Evolutionary conservation across 2,113 vertebrate genomes (phyloP).

Genomic region (Dasypus novemcinctus): DNA sequence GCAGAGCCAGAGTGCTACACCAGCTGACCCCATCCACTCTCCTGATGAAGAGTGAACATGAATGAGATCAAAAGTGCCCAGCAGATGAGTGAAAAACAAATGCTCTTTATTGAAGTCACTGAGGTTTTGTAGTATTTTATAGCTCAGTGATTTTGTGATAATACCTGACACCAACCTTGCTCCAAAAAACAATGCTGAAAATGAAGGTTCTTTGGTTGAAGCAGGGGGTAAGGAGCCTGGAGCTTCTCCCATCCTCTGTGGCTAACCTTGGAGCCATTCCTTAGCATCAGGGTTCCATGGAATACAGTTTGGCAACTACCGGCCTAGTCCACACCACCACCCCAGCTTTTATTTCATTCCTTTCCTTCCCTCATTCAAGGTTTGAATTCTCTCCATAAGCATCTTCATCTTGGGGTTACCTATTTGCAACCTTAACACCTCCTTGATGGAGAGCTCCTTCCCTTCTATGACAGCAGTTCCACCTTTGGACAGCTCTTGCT

Average conservation of each 20-base stretch:
- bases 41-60: rapidly evolving
- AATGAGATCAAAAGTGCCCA: neutral
- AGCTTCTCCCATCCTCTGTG: neutral
- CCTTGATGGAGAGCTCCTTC: neutral
- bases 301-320: neutral
- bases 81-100: neutral
- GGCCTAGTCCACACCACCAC: neutral
- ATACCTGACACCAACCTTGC: neutral
- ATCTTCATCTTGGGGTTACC: neutral
- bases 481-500: neutral
- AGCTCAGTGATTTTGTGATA: neutral
- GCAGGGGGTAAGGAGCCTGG: neutral
- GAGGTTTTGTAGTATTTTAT: neutral
- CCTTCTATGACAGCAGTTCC: neutral
- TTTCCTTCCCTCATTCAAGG: neutral
- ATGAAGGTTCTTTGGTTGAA: neutral
- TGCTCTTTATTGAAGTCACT: neutral
- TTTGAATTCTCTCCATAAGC: neutral
- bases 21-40: rapidly evolving
- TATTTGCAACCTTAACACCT: neutral
- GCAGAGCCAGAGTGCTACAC: neutral
- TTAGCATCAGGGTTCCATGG: neutral
- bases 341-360: neutral
- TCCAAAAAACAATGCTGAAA: neutral
- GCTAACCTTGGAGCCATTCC: neutral